Evolutionary conservation across 2,797 vertebrate species (phyloP), one percentile per base, ranked within the genome.

Genomic region (Spinibarbus caldwelli): DNA sequence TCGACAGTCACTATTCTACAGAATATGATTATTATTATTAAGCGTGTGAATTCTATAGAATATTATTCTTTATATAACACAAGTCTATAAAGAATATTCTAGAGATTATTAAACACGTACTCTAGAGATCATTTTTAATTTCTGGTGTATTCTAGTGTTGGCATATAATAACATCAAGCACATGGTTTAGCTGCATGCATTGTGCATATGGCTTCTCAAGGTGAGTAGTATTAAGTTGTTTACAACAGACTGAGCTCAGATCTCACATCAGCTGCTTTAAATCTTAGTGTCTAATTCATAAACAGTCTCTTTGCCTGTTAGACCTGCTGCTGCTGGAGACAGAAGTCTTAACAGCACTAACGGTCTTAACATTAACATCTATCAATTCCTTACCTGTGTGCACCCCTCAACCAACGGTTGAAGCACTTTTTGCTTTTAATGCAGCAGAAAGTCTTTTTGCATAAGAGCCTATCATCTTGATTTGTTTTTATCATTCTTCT

Each of bases 171-270:
- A 36, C 31, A 38, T 21, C 4, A 41, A 62, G 76, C 34, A 41
- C 36, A 19, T 62, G 36, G 14, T 26, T 62, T 14, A 62, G 21
- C 7, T n/a, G 23, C 21, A 64, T 78, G 21, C 14, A 5, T 23
- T 72, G 49, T 23, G 4, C 54, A 73, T 36, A 34, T 73, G 26
- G 17, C 38, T n/a, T 23, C 29, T 34, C 29, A 36, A 75, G 52
- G 29, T 64, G 41, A 83, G 57, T 26, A 82, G 47, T 23, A 64
- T 83, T 75, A 75, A 75, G 41, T 83, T 83, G 81, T 75, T 75
- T 83, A 75, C 54, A 64, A 31, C 68, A 57, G 80, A 83, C 57
- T 83, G 54, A 34, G 26, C 70, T 83, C 71, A 73, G 43, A 67
- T 67, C 78, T 72, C n/a, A 80, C n/a, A 54, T 82, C 68, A 82